Base-by-base conservation (phyloP, 2,113 vertebrate genomes). In the Nycticorax nycticorax region DNA sequence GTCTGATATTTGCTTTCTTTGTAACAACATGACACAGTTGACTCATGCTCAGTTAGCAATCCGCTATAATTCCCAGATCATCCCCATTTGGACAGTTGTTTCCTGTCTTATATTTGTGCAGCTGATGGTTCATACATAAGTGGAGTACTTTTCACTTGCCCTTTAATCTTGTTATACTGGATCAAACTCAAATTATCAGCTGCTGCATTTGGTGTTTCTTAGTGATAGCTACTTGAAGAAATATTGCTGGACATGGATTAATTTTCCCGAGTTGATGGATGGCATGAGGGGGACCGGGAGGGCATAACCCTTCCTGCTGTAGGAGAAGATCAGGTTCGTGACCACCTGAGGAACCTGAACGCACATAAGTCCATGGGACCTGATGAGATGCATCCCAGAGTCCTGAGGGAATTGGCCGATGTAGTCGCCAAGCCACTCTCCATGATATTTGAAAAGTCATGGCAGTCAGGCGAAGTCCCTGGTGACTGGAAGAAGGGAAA, bases 1-100 rank as follows among this genome's bases (percentile, higher is more conserved):
- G 33, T 45, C 35, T 96, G 94, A 89, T 92, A 96, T 96, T 95
- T 97, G 35, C 87, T 96, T 93, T 96, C 81, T 94, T 89, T 96
- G 87, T 82, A 92, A 78, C 52, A 91, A 92, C 84, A 85, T 59
- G 69, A 96, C 77, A 96, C 56, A 91, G 89, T 93, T 95, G 92
- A 93, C 94, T 96, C 62, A 52, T 68, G 43, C 43, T 96, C 89
- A 87, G 60, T 84, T 85, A 95, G 28, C 77, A 96, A 94, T 91
- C 93, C 23, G 0, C 48, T 94, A 20, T 89, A 95, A 97, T 96
- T 96, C 93, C 87, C 57, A 59, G 77, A 85, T 93, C 86, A 96
- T 94, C 84, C 69, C 35, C 69, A 60, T 82, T 96, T 96, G 93
- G 66, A 66, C 69, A 68, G 56, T 95, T 89, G 47, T 91, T 95